phyloP scores from a whole-genome alignment of 2,113 vertebrate species.

The Sardina pilchardus region DNA sequence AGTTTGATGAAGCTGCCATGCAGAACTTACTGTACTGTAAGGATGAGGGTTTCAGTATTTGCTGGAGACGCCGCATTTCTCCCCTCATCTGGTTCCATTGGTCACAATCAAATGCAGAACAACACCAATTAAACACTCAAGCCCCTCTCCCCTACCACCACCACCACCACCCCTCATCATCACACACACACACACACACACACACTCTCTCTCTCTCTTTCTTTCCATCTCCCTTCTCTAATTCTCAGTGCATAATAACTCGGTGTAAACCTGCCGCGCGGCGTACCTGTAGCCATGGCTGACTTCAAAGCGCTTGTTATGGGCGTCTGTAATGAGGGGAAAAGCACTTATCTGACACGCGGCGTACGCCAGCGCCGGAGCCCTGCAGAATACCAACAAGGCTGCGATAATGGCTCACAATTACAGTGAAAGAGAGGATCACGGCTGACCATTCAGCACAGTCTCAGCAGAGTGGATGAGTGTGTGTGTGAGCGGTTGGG shows the following conservation, averaged over 20 bases:
- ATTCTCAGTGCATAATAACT: not conserved
- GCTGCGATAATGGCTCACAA: not conserved
- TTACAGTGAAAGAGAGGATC: not conserved
- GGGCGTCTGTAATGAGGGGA: not conserved
- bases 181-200: not conserved
- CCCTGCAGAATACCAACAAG: not conserved
- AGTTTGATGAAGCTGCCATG: not conserved
- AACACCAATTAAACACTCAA: not conserved
- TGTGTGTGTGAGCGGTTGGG: not conserved
- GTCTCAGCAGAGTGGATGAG: not conserved
- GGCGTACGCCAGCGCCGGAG: not conserved
- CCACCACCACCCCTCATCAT: too few species aligned
- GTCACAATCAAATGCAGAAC: not conserved
- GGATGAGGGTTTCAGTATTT: not conserved
- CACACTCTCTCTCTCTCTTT: too few species aligned
- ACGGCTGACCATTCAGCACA: not conserved
- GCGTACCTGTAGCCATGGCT: not conserved
- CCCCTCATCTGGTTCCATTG: not conserved
- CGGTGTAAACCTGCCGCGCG: not conserved
- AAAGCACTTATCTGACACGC: conserved; percentile 2
- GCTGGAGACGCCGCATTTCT: not conserved
- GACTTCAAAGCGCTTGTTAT: not conserved
- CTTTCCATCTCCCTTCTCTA: not conserved
- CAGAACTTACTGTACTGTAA: not conserved
- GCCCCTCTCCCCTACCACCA: not conserved